phyloP scores from a whole-genome alignment of 1,140 invertebrate species.

The Steinernema khuongi region DNA sequence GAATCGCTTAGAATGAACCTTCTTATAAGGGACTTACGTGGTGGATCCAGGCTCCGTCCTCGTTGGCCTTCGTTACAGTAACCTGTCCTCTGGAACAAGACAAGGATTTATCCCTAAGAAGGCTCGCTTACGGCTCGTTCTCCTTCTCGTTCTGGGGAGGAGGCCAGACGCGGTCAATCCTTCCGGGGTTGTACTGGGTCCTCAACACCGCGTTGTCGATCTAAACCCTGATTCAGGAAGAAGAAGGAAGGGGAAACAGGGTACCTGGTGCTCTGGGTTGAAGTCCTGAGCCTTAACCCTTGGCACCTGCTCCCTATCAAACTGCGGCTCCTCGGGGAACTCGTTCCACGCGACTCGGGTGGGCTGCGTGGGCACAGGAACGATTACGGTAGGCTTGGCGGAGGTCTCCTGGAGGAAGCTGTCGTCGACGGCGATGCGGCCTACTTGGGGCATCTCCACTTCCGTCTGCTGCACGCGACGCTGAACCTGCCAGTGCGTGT shows the following conservation, averaged over 20 bases:
- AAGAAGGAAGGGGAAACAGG: background rate
- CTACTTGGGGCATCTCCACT: conserved; percentile 29
- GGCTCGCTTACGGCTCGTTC: conserved; percentile 28
- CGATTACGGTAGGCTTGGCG: conserved; percentile 31
- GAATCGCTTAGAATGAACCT: background rate
- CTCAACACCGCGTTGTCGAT: conserved; percentile 28
- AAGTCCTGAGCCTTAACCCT: conserved; percentile 34
- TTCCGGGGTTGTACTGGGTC: conserved; percentile 26
- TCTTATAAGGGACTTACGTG: background rate
- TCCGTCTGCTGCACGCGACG: conserved; percentile 26
- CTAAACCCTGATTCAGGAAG: conserved; percentile 24
- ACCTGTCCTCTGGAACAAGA: background rate
- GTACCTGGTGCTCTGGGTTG: conserved; percentile 35
- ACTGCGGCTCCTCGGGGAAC: conserved; percentile 30
- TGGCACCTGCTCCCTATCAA: conserved; percentile 20
- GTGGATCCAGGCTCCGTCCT: conserved; percentile 33
- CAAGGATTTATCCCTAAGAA: background rate
- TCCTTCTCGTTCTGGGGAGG: conserved; percentile 30
- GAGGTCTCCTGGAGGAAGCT: conserved; percentile 22
- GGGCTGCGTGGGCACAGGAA: conserved; percentile 28
- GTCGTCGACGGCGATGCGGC: conserved; percentile 36
- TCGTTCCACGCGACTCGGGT: conserved; percentile 37
- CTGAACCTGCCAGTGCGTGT: conserved; percentile 36
- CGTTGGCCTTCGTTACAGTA: conserved; percentile 22
- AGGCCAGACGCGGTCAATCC: conserved; percentile 33